Evolutionary conservation across 2,113 vertebrate genomes (phyloP).

Genomic region (Rhynchomys soricoides): DNA sequence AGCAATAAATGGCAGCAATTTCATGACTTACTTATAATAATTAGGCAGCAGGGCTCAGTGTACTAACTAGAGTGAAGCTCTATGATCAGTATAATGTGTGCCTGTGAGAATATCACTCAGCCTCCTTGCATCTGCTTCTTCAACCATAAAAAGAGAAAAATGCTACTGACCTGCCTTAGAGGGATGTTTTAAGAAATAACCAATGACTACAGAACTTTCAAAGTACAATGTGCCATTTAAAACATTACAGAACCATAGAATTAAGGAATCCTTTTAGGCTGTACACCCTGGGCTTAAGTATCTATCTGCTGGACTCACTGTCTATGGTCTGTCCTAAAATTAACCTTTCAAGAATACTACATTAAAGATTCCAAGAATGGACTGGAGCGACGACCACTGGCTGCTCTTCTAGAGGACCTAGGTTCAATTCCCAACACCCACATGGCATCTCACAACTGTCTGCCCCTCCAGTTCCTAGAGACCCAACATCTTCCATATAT

Average conservation of each 20-base stretch:
- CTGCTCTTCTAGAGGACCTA: not conserved
- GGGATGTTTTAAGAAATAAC: constrained; percentile 45
- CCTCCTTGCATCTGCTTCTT: constrained; percentile 57
- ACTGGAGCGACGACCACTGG: not conserved
- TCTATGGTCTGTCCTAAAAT: constrained; percentile 9
- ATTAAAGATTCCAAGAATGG: not conserved
- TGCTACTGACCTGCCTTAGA: constrained; percentile 52
- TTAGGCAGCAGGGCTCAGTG: not conserved
- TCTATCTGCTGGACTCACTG: constrained; percentile 24
- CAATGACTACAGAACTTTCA: constrained; percentile 52
- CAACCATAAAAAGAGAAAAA: constrained; percentile 60
- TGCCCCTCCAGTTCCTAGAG: no score
- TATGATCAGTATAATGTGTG: constrained; percentile 26
- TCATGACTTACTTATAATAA: constrained; percentile 24
- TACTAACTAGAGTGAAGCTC: constrained; percentile 43
- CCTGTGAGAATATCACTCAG: constrained; percentile 61
- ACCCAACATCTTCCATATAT: no score
- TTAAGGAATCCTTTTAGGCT: constrained; percentile 40
- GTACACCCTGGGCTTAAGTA: not conserved
- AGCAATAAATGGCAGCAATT: not conserved
- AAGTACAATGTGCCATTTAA: constrained; percentile 26
- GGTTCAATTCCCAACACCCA: no score
- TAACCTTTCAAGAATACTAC: constrained; percentile 16
- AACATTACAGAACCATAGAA: not conserved
- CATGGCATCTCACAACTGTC: no score